Conservation (phyloP, 1,140 invertebrate species). For the Propsilocerus akamusi region DNA sequence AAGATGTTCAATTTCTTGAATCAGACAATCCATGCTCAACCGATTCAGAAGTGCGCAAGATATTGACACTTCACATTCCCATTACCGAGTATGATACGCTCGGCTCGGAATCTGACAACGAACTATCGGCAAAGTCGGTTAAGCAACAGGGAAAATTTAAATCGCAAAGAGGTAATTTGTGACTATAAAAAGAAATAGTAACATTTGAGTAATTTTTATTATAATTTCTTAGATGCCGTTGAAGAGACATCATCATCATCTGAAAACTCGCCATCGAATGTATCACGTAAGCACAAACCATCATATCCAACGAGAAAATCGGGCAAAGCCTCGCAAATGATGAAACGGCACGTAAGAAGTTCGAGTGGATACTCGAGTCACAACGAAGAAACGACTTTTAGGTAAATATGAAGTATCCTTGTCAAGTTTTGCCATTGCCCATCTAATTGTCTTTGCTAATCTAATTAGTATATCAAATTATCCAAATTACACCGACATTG, state of each 20-base stretch:
- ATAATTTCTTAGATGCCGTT: conserved; percentile 28
- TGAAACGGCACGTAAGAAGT: conserved; percentile 44
- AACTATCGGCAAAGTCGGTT: conserved; percentile 32
- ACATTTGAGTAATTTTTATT: background rate
- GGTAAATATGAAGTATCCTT: conserved; percentile 24
- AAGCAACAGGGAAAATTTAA: conserved; percentile 38
- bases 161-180: conserved; percentile 27
- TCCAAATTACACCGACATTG: conserved; percentile 47
- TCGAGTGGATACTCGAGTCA: conserved; percentile 58
- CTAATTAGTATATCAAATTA: conserved; percentile 52
- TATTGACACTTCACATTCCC: conserved; percentile 69
- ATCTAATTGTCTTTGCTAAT: conserved; percentile 11
- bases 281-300: conserved; percentile 41
- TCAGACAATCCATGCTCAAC: conserved; percentile 71
- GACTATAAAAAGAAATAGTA: background rate
- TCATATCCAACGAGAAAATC: conserved; percentile 38
- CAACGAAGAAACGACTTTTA: conserved; percentile 65
- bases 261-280: conserved; percentile 42
- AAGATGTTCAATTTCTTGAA: conserved; percentile 42
- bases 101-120: conserved; percentile 53
- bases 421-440: background rate
- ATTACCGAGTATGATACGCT: conserved; percentile 73
- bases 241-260: conserved; percentile 54
- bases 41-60: conserved; percentile 74
- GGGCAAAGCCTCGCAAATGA: conserved; percentile 28